Evolutionary conservation across 92 coral and sea anemone genomes (phyloP), one percentile per base, ranked within the genome.

Genomic region (Parazoanthus darwini): DNA sequence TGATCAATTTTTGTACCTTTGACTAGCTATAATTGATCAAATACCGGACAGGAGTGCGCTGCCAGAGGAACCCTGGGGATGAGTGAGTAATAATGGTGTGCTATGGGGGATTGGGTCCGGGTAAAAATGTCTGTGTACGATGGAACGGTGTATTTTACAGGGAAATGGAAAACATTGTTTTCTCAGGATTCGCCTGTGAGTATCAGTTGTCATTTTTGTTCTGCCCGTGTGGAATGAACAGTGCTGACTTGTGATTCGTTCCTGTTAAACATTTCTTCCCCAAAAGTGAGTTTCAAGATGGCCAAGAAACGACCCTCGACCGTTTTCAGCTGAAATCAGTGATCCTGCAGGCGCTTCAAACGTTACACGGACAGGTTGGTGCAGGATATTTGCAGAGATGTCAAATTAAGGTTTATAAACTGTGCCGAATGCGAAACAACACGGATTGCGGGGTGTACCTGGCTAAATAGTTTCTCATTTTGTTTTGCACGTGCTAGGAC

Each of bases 331-430:
- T 86, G 38, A 92, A 92, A 81, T 86, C 89, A 18, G 74, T 90
- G 42, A 84, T 92, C 22, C 78, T 87, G 26, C 78, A 87, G 42
- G 92, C 94, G 18, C 38, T 92, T 39, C 86, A 92, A 70, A 70
- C 92, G 4, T 80, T 92, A n/a, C 94, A 92, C 25, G 94, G 94
- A 5, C 92, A 92, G 92, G 94, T 90, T 71, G 11, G 59, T 54
- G 3, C 18, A 54, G 59, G 2, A 14, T 0, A 13, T 54, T 54
- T 54, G 18, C 18, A 13, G 59, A 54, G 0, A 20, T 54, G 4
- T 1, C 18, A 54, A 54, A 11, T 15, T 11, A 15, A 54, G 20
- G 3, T 54, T 54, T 54, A 54, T 54, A 13, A 51, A 13, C 18
- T 13, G 14, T 15, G 13, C 58, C 16, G 59, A 54, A 15, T 54